phyloP scores from a whole-genome alignment of 2,797 vertebrate species.

The Okamejei kenojei region DNA sequence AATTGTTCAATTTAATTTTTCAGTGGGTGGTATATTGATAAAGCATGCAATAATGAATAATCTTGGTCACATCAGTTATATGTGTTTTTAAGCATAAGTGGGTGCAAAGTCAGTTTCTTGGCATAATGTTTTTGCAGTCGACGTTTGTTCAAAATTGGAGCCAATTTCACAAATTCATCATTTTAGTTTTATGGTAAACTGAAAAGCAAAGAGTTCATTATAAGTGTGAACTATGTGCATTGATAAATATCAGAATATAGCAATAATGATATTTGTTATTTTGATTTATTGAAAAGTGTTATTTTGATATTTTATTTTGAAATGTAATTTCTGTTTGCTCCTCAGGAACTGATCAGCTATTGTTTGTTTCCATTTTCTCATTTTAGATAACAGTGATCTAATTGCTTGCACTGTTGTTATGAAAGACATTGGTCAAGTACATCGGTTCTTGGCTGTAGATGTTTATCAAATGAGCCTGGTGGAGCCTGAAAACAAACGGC shows the following conservation, averaged over 20 bases:
- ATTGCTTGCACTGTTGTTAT: conserved; percentile 93
- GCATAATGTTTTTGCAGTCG: background rate
- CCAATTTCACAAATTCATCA: background rate
- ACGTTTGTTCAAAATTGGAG: background rate
- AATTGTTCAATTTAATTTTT: too few species aligned
- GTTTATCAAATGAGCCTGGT: conserved; percentile 98
- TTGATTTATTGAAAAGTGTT: background rate
- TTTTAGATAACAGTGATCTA: conserved; percentile 89
- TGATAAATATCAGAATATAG: background rate
- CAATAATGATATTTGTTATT: background rate
- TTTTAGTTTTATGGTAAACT: background rate
- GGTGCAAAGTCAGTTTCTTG: too few species aligned
- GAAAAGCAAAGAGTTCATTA: background rate
- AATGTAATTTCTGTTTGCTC: background rate
- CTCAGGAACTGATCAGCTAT: background rate
- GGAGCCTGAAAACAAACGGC: conserved; percentile 85
- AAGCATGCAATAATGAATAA: too few species aligned
- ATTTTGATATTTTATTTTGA: background rate
- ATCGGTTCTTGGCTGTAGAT: conserved; percentile 90
- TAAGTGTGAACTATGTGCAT: background rate
- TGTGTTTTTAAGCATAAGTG: too few species aligned
- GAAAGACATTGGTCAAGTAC: conserved; percentile 82
- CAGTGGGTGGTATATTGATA: too few species aligned
- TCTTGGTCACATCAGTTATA: too few species aligned
- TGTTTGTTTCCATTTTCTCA: background rate